Conservation (phyloP, 2,113 vertebrate genomes). For the Anseranas semipalmata region DNA sequence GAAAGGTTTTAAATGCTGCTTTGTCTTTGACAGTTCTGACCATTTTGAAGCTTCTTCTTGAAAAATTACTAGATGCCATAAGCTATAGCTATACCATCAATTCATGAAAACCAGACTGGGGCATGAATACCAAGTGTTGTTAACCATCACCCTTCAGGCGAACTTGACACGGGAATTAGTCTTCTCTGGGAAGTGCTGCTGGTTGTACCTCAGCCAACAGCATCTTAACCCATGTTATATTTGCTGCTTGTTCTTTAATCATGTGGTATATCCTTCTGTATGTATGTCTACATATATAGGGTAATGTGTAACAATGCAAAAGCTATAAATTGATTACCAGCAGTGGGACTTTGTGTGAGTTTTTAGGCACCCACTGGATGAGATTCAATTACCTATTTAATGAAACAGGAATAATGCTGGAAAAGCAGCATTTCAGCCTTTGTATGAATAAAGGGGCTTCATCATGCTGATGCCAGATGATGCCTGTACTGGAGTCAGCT, state of each 20-base stretch:
- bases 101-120: too few relatives aligned
- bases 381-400: background rate
- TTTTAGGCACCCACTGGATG: background rate
- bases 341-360: background rate
- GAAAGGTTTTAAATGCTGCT: background rate
- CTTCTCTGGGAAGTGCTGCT: background rate
- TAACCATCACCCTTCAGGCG: background rate
- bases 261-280: background rate
- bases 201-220: background rate
- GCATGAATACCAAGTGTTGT: background rate
- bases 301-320: background rate
- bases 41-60: background rate
- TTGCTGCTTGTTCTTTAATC: background rate
- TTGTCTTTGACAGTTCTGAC: background rate
- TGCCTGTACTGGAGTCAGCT: background rate
- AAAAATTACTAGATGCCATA: background rate
- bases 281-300: background rate
- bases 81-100: background rate
- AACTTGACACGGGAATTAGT: background rate
- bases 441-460: background rate
- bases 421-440: background rate
- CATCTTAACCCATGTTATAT: accelerated
- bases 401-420: background rate
- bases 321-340: background rate
- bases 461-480: background rate